phyloP scores from a whole-genome alignment of 2,888 invertebrate genomes.

The Antheraea assamensis region DNA sequence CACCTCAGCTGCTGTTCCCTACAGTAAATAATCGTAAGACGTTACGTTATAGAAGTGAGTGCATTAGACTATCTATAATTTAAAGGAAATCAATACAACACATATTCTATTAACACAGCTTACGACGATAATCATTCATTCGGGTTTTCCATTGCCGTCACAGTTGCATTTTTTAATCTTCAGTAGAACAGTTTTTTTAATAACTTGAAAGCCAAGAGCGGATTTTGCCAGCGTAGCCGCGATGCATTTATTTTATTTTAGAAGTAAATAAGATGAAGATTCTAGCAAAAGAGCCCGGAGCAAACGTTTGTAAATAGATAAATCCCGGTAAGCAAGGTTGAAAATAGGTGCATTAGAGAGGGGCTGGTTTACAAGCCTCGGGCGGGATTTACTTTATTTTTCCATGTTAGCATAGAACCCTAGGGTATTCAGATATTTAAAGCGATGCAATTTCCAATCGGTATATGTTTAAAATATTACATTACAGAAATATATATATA shows the following conservation, averaged over 20 bases:
- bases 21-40: too few relatives aligned
- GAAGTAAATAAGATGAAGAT: neutral
- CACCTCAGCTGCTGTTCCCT: too few relatives aligned
- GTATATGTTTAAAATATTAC: neutral
- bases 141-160: too few relatives aligned
- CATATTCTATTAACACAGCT: too few relatives aligned
- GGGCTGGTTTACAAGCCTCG: neutral
- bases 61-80: too few relatives aligned
- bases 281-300: neutral
- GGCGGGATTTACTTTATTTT: neutral
- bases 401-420: neutral
- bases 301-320: conserved; percentile 3
- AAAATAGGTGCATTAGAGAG: neutral
- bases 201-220: neutral
- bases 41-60: too few relatives aligned
- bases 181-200: neutral
- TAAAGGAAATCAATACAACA: too few relatives aligned
- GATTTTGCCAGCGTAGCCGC: neutral
- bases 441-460: neutral
- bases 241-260: neutral
- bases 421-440: neutral
- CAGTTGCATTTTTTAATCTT: neutral
- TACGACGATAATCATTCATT: too few relatives aligned
- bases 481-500: too few relatives aligned
- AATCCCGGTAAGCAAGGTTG: conserved; percentile 6